Percentiles rank a stretch among this genome's conserved stretches.
These are phyloP conservation scores for Drosophila sordidula DNA, from an alignment of 2,888 invertebrate genomes.

Conservation along the genomic window DNA sequence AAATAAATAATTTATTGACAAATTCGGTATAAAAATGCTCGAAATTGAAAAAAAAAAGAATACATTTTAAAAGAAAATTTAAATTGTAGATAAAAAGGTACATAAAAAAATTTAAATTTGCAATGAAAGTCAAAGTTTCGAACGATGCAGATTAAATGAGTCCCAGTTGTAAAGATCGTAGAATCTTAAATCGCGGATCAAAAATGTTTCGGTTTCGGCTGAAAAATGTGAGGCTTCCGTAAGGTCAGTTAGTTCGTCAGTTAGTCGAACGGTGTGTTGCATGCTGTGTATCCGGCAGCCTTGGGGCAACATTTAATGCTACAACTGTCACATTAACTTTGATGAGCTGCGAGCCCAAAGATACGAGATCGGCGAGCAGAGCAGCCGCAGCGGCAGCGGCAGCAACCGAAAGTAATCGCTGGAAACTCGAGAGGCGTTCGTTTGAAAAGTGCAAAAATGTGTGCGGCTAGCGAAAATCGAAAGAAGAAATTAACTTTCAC, in stretches of 20 bases:
- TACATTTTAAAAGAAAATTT: too few species aligned
- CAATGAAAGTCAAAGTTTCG: too few species aligned
- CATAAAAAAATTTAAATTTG: too few species aligned
- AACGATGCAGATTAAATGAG: too few species aligned
- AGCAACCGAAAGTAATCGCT: slow-evolving; percentile 69
- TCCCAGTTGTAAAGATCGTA: too few species aligned
- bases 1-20: too few species aligned
- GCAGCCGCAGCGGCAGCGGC: slow-evolving; percentile 16
- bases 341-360: slow-evolving; percentile 68
- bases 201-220: background rate
- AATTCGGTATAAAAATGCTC: too few species aligned
- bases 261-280: slow-evolving; percentile 18
- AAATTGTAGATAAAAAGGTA: too few species aligned
- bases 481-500: slow-evolving; percentile 70
- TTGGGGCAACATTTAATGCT: slow-evolving; percentile 44
- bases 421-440: slow-evolving; percentile 64
- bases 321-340: slow-evolving; percentile 78
- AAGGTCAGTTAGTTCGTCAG: slow-evolving; percentile 37
- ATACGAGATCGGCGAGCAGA: slow-evolving; percentile 23
- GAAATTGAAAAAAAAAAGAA: too few species aligned
- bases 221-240: slow-evolving; percentile 21
- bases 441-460: slow-evolving; percentile 70
- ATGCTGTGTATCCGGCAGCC: slow-evolving; percentile 47
- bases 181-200: too few species aligned
- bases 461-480: slow-evolving; percentile 68